Percentiles rank a stretch among this genome's conserved stretches.
Conservation (phyloP, 1,140 invertebrate species). For the Drosophila tsacasi region DNA sequence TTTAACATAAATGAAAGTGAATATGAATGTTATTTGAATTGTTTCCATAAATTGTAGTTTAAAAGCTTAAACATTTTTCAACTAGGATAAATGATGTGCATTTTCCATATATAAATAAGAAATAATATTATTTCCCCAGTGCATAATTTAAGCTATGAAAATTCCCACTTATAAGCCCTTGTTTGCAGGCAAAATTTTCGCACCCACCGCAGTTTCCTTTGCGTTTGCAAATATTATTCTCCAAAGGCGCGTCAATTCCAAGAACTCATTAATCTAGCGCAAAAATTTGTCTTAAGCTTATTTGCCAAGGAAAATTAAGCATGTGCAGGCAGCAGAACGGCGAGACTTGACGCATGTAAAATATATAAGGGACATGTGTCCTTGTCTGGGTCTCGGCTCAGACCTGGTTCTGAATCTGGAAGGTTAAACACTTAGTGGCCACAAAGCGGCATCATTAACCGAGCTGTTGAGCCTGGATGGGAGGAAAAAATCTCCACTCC, state of each 20-base stretch:
- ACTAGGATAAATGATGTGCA: neutral
- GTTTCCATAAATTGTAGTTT: no score
- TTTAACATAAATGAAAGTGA: no score
- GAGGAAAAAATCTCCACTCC: neutral
- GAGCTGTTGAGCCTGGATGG: slow-evolving; percentile 22
- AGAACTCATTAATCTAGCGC: slow-evolving; percentile 74
- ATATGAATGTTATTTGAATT: no score
- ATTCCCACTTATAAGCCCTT: neutral
- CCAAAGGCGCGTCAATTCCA: slow-evolving; percentile 29
- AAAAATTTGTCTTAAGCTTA: slow-evolving; percentile 70
- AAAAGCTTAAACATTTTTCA: neutral
- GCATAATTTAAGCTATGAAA: slow-evolving; percentile 3
- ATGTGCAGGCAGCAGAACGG: slow-evolving; percentile 52
- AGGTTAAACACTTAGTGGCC: slow-evolving; percentile 78
- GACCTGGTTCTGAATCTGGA: slow-evolving; percentile 47
- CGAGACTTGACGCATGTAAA: slow-evolving; percentile 67
- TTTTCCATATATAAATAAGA: neutral
- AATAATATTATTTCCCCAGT: neutral
- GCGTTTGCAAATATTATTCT: slow-evolving; percentile 42
- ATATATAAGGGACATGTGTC: slow-evolving; percentile 46
- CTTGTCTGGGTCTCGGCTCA: slow-evolving; percentile 31
- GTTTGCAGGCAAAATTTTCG: slow-evolving; percentile 1
- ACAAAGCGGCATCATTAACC: slow-evolving; percentile 78
- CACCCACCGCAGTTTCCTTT: slow-evolving; percentile 18
- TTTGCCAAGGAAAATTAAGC: slow-evolving; percentile 70